Percentiles rank a stretch among this genome's conserved stretches.
These are phyloP conservation scores for Sebastiscus tertius DNA, from an alignment of 2,797 vertebrate genomes.

Conservation along the genomic window DNA sequence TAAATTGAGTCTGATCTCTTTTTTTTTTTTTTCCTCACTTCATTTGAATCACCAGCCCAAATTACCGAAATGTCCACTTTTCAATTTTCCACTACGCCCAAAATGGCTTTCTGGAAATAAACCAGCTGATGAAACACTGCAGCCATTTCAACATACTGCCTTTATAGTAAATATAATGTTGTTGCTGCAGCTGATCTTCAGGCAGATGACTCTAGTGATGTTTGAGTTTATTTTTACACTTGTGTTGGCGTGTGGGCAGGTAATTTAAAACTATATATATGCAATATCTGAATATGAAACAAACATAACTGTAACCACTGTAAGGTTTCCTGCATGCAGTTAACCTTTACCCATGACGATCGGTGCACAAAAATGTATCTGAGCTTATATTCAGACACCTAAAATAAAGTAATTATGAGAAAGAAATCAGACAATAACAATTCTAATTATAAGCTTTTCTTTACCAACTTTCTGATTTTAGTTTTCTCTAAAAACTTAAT, in stretches of 20 bases:
- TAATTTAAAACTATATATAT: background rate
- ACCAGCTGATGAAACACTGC: background rate
- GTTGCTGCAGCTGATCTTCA: background rate
- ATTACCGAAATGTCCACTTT: background rate
- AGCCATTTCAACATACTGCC: background rate
- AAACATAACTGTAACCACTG: background rate
- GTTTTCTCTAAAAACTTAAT: background rate
- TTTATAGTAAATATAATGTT: background rate
- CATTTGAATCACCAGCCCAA: background rate
- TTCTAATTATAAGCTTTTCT: background rate
- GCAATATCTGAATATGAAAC: background rate
- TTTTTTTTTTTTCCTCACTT: background rate
- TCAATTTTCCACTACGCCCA: background rate
- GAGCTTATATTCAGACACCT: background rate
- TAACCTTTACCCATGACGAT: background rate
- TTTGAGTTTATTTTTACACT: background rate
- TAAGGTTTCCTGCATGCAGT: background rate
- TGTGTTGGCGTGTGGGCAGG: background rate
- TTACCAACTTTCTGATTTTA: background rate
- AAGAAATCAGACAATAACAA: background rate
- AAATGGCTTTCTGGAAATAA: background rate
- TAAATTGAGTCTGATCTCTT: background rate
- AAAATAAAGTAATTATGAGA: background rate
- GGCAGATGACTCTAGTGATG: background rate
- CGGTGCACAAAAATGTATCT: fast-evolving